Conservation (phyloP, 2,888 invertebrate genomes). For the Pelosia muscerda region DNA sequence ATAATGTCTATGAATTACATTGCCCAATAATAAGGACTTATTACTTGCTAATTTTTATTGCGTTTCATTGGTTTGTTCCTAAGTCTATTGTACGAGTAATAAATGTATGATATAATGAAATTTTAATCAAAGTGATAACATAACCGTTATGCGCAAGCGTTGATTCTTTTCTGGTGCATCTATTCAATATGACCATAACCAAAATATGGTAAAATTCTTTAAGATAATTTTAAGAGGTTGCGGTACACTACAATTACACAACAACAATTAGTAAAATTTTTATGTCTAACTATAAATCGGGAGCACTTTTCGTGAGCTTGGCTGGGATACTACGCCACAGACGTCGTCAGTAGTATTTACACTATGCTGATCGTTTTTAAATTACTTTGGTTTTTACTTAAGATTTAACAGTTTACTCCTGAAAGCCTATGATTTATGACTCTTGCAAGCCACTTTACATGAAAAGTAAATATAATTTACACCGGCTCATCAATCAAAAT, state of each 20-base stretch:
- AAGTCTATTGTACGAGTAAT: constrained; percentile 44
- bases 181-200: constrained; percentile 65
- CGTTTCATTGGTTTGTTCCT: constrained; percentile 11
- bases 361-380: no score
- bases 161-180: constrained; percentile 61
- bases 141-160: constrained; percentile 71
- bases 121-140: constrained; percentile 80
- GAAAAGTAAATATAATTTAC: constrained; percentile 17
- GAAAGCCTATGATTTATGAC: not conserved
- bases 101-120: constrained; percentile 64
- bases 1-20: no score
- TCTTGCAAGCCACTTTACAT: not conserved
- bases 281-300: not conserved
- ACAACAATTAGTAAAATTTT: no score
- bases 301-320: no score
- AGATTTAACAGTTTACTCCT: no score
- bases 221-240: no score
- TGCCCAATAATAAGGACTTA: no score
- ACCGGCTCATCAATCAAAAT: constrained; percentile 37
- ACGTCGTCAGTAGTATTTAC: no score
- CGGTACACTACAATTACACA: no score
- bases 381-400: no score
- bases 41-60: no score
- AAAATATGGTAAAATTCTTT: constrained; percentile 79
- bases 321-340: no score